Evolutionary conservation across 2,113 vertebrate species (phyloP).

Genomic region (Caracal caracal): DNA sequence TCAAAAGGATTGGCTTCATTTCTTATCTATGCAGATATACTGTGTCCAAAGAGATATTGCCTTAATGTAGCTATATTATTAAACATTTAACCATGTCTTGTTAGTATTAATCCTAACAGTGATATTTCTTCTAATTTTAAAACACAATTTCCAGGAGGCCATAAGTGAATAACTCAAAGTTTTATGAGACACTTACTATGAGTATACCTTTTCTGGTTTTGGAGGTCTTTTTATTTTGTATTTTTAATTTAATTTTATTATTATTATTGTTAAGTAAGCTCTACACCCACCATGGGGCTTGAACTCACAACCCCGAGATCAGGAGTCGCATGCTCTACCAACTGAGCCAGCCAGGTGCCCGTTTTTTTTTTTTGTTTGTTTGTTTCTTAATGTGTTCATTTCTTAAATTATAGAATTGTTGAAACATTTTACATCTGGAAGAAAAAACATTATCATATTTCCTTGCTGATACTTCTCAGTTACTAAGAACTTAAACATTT

Average conservation of each 20-base stretch:
- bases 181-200: neutral
- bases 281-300: neutral
- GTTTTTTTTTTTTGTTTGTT: neutral
- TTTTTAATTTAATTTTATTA: neutral
- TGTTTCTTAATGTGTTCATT: neutral
- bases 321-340: neutral
- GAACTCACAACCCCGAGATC: neutral
- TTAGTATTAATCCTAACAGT: constrained; percentile 18
- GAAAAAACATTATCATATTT: neutral
- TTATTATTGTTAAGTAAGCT: neutral
- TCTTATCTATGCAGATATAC: neutral
- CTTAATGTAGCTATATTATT: constrained; percentile 19
- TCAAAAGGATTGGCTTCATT: constrained; percentile 16
- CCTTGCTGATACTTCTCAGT: neutral
- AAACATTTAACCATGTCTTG: neutral
- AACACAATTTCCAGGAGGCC: neutral
- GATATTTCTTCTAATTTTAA: constrained; percentile 42
- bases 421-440: neutral
- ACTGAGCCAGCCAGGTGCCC: neutral
- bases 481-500: constrained; percentile 16
- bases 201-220: neutral
- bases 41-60: neutral
- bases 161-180: neutral
- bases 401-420: constrained; percentile 13
- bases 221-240: neutral